Percentiles rank a stretch among this genome's conserved stretches.
Conservation (phyloP, 1,140 invertebrate genomes). For the Goniozus legneri region DNA sequence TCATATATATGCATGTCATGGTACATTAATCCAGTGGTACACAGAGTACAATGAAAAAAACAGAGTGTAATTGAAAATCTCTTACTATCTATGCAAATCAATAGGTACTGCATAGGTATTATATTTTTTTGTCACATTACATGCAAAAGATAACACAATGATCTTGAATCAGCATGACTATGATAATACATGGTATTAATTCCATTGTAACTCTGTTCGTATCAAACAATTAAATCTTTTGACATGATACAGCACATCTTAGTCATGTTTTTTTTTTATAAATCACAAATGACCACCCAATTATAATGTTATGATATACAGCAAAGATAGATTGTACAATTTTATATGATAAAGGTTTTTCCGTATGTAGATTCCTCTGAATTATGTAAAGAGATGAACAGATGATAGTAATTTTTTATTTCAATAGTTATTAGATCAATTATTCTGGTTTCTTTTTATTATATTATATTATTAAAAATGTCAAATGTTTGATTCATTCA, state of each 20-base stretch:
- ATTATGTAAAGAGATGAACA: not conserved
- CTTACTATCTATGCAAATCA: not conserved
- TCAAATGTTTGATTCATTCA: not conserved
- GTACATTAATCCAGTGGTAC: not conserved
- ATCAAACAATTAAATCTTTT: not conserved
- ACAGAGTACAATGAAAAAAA: not conserved
- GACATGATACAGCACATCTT: not conserved
- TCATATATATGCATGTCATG: not conserved
- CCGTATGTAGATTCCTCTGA: not conserved
- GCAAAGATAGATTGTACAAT: not conserved
- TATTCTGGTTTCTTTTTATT: not conserved
- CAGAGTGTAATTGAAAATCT: not conserved
- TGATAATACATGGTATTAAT: not conserved
- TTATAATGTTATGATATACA: not conserved
- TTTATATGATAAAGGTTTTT: not conserved
- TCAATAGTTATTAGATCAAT: not conserved
- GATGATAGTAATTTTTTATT: not conserved
- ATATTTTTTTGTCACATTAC: not conserved
- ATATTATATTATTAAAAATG: not conserved
- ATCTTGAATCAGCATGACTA: not conserved
- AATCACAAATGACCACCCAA: not conserved
- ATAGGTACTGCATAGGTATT: too few species aligned
- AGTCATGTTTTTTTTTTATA: not conserved
- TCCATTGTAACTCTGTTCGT: not conserved
- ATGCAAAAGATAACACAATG: not conserved